Base-by-base conservation (phyloP, 1,140 invertebrate species). In the Araneus ventricosus region DNA sequence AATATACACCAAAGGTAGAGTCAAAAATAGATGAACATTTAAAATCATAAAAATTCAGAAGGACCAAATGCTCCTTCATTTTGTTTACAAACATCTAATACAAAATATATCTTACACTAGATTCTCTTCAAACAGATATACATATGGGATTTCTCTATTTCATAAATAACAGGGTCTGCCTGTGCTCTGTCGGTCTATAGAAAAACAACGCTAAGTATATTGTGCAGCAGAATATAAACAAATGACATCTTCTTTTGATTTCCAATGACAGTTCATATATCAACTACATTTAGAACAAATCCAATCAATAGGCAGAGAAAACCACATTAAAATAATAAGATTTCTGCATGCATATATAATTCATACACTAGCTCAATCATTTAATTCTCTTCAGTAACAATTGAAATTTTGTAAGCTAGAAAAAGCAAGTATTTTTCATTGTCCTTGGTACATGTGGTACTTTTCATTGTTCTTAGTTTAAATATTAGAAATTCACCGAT, bases 21-120 rank as follows among this genome's bases (percentile, higher is more conserved):
- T 37, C 30, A 75, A 75, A 75, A 75, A 75, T 75, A 75, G 67
- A 20, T 75, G 27, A 75, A 75, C 30, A 34, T 75, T 75, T 75
- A 75, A 75, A 75, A 20, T 30, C 30, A 34, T 75, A 75, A 75
- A 75, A 75, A 75, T 67, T 67, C 63, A 67, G 63, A 67, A 67
- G 63, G 63, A 27, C 27, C n/a, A n/a, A 67, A 8, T 67, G 14
- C 0, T 34, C 70, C 20, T 34, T 8, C n/a, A 30, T 75, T 37
- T 4, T 34, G 30, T 75, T 75, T 20, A 75, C 34, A 75, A 75
- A 75, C 37, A 37, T 75, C 70, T 75, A 22, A 37, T 75, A 75
- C 20, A 75, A 75, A 75, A 75, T 37, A 70, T 70, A 75, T 75
- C 3, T 75, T 37, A 37, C 70, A 75, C 30, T 75, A 34, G 34